Conservation (phyloP, 2,113 vertebrate species). For the Anarhynchus alexandrinus region DNA sequence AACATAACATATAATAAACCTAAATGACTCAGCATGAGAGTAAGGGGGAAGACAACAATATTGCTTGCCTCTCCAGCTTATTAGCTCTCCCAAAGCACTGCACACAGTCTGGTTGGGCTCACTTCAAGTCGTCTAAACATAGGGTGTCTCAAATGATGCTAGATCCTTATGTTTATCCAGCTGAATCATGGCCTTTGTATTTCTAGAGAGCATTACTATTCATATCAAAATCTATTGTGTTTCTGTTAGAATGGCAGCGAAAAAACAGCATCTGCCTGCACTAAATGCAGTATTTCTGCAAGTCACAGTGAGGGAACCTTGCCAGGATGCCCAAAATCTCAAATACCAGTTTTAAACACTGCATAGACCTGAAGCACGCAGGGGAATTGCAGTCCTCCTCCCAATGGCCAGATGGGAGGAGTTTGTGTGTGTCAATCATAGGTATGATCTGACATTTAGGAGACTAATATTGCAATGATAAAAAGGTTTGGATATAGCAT, state of each 20-base stretch:
- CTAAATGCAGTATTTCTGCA: not conserved
- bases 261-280: not conserved
- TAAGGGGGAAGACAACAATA: not conserved
- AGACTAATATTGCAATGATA: not conserved
- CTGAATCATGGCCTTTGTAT: not conserved
- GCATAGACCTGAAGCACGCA: not conserved
- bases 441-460: not conserved
- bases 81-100: not conserved
- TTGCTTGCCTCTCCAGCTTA: not conserved
- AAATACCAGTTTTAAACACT: not conserved
- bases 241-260: not conserved
- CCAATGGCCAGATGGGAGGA: not conserved
- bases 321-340: constrained; percentile 2
- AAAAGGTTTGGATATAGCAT: not conserved
- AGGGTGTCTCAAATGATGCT: not conserved
- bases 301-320: not conserved
- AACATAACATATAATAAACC: not conserved
- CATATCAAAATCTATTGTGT: not conserved
- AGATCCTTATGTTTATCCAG: not conserved
- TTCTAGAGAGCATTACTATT: not conserved
- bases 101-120: not conserved
- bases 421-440: not conserved
- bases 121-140: not conserved
- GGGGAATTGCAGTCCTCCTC: not conserved
- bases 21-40: not conserved